Evolutionary conservation across 2,113 vertebrate species (phyloP), one percentile per base, ranked within the genome.

Genomic region (Pygoscelis adeliae): DNA sequence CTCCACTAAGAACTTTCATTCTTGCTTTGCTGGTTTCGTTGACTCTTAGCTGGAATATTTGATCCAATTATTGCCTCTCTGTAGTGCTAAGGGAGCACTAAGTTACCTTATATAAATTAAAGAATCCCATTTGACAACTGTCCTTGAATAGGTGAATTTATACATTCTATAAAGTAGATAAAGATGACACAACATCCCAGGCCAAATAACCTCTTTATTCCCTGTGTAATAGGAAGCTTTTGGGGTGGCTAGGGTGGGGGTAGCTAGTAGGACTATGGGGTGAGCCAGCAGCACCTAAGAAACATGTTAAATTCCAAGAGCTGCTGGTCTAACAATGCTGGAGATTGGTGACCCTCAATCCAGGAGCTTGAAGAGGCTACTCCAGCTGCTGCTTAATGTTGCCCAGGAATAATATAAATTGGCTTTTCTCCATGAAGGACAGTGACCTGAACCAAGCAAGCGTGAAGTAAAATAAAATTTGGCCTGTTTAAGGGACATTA

Each of bases 211-310:
- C 12, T n/a, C 5, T 16, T 72, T 12, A 34, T 40, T 47, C 13
- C 9, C 13, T 49, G 19, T 21, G 7, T 34, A 76, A 40, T 2
- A 47, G 18, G 29, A 67, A 72, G 5, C 3, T n/a, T 62, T 78
- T 52, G 9, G 7, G 5, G 4, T 66, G 6, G 4, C 6, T 42
- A 29, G 10, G 6, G 7, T 76, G 5, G 2, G 7, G 0, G 2
- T 32, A 62, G 14, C 5, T 61, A 47, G 13, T 2, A 72, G 12
- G 22, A 32, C 22, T 69, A 26, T 12, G 4, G 8, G 6, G 14
- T 56, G 16, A 93, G 56, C 4, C 27, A 73, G 23, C n/a, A 78
- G 26, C 30, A 65, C 13, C 22, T 34, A 21, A 63, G 15, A 12
- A 72, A 44, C 7, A 16, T 10, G 6, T 69, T 55, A 42, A 58